These are phyloP conservation scores for Tachypleus tridentatus DNA, from an alignment of 1,140 invertebrate genomes.

Conservation along the genomic window DNA sequence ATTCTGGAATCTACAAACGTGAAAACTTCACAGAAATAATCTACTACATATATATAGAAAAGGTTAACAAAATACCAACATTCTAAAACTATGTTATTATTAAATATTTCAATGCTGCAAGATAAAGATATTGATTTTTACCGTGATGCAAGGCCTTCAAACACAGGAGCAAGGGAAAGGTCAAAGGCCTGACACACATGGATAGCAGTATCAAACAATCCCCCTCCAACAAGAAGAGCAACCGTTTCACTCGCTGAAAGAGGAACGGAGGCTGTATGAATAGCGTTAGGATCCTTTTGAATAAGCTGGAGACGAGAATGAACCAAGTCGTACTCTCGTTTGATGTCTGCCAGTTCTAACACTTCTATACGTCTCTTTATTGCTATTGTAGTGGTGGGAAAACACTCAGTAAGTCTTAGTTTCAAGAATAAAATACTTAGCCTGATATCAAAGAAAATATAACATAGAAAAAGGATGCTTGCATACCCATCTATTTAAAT, in stretches of 20 bases:
- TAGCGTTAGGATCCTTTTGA: slow-evolving; percentile 39
- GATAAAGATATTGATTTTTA: slow-evolving; percentile 21
- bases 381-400: slow-evolving; percentile 2
- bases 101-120: background rate
- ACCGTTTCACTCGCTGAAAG: slow-evolving; percentile 49
- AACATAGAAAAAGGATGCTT: background rate
- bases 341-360: slow-evolving; percentile 54
- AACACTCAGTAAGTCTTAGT: background rate
- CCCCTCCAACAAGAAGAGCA: slow-evolving; percentile 47
- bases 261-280: slow-evolving; percentile 27
- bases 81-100: background rate
- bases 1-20: slow-evolving; percentile 42
- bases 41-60: background rate
- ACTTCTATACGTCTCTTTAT: slow-evolving; percentile 41
- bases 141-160: slow-evolving; percentile 53
- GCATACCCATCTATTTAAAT: no score
- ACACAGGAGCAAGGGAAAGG: slow-evolving; percentile 44
- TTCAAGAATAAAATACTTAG: slow-evolving; percentile 4
- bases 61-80: background rate
- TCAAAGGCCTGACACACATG: slow-evolving; percentile 47
- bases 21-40: background rate
- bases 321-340: slow-evolving; percentile 54
- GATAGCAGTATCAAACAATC: slow-evolving; percentile 53
- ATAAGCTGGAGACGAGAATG: slow-evolving; percentile 50
- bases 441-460: slow-evolving; percentile 30